A percentile compares a stretch with the other conserved stretches of the same genome.
Conservation (phyloP, 2,113 vertebrate genomes). For the Pogona vitticeps region DNA sequence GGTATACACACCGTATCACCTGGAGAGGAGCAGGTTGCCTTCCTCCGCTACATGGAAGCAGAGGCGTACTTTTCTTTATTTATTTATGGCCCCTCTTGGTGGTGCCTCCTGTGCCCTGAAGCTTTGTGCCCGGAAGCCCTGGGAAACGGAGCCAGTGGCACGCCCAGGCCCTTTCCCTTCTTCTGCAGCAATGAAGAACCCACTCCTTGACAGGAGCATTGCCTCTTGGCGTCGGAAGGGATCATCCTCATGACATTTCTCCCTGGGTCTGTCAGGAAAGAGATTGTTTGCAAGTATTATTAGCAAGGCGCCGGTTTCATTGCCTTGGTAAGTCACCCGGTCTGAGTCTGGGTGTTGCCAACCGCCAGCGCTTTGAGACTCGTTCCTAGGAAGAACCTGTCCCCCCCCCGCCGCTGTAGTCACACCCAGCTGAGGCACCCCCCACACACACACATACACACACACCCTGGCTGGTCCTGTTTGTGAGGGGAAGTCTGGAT, state of each 20-base stretch:
- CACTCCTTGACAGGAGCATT: not conserved
- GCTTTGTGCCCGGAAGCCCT: too few species aligned
- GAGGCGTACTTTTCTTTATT: too few species aligned
- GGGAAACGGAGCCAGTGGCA: too few species aligned
- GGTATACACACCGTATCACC: too few species aligned
- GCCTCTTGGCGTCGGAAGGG: slow-evolving; percentile 40
- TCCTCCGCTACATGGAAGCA: too few species aligned
- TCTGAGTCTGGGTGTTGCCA: not conserved
- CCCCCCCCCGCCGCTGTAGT: not conserved
- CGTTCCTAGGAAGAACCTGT: slow-evolving; percentile 2
- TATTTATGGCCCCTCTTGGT: too few species aligned
- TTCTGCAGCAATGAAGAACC: not conserved
- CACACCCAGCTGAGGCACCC: not conserved
- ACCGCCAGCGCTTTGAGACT: not conserved
- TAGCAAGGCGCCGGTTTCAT: not conserved
- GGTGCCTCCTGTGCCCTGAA: too few species aligned
- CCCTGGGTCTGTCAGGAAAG: not conserved
- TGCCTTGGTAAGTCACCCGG: not conserved
- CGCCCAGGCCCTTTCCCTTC: not conserved
- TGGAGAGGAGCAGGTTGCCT: too few species aligned
- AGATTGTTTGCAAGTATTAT: not conserved
- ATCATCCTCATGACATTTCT: slow-evolving; percentile 1
- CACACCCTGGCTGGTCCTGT: not conserved
- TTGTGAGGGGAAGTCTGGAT: not conserved
- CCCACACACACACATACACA: too few species aligned